Evolutionary conservation across 2,888 invertebrate genomes (phyloP), one percentile per base, ranked within the genome.

Genomic region (Sminthurides aquaticus): DNA sequence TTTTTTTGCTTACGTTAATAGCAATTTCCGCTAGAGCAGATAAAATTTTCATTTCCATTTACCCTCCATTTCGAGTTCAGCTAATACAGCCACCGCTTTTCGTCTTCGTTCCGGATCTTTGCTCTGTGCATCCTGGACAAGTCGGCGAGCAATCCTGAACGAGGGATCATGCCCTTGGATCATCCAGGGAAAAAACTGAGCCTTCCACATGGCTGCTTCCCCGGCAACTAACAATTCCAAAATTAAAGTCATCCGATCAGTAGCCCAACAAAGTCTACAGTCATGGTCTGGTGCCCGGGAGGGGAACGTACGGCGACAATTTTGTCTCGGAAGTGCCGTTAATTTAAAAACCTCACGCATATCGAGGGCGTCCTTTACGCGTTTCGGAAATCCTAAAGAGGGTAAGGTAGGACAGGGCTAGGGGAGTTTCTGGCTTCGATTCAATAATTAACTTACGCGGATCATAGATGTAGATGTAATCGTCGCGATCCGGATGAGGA

Each of bases 391-490:
- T n/a, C n/a, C n/a, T n/a, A n/a, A n/a, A n/a, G n/a, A n/a, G n/a
- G n/a, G n/a, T n/a, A n/a, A n/a, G n/a, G n/a, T n/a, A n/a, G n/a
- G n/a, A n/a, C n/a, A n/a, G n/a, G n/a, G n/a, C n/a, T n/a, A n/a
- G n/a, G n/a, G n/a, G n/a, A n/a, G n/a, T n/a, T n/a, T n/a, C n/a
- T n/a, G n/a, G n/a, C n/a, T n/a, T n/a, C n/a, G n/a, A n/a, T n/a
- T n/a, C n/a, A n/a, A n/a, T n/a, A n/a, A n/a, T 15, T 8, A 22
- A 20, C 67, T 66, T 66, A 71, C 71, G 63, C 18, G 71, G 68
- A 57, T 71, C 71, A 60, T 22, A 58, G n/a, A 58, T 29, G 24
- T 64, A 64, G 26, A 64, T 58, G 49, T 64, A 64, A 1, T 25
- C 28, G 26, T 28, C 43, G 48, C 26, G 28, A 27, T 29, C 34